These are phyloP conservation scores for Gymnothorax reevesii DNA, from an alignment of 2,797 vertebrate genomes.

Conservation along the genomic window DNA sequence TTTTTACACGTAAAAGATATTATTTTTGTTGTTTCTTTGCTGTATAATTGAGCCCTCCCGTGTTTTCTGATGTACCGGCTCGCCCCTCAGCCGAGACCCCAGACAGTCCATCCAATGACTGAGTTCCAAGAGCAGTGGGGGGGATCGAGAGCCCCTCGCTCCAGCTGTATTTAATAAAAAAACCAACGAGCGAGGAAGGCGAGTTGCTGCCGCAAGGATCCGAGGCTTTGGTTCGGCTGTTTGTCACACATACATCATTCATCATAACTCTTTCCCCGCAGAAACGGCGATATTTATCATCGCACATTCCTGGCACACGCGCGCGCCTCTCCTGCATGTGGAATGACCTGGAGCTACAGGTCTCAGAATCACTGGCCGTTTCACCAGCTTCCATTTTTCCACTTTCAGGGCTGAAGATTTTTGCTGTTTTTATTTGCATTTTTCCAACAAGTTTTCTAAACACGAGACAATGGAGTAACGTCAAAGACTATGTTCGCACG, in stretches of 20 bases:
- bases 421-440: background rate
- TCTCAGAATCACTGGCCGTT: background rate
- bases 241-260: background rate
- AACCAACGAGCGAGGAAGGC: slow-evolving; percentile 34
- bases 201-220: slow-evolving; percentile 44
- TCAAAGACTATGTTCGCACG: background rate
- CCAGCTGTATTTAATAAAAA: slow-evolving; percentile 59
- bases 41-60: slow-evolving; percentile 57
- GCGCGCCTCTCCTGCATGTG: no score
- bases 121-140: slow-evolving; percentile 64
- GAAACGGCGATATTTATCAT: slow-evolving; percentile 8
- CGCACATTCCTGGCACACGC: no score
- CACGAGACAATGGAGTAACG: background rate
- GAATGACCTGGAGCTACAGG: background rate
- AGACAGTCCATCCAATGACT: slow-evolving; percentile 72
- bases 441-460: background rate
- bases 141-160: slow-evolving; percentile 50
- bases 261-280: slow-evolving; percentile 24
- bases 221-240: slow-evolving; percentile 4
- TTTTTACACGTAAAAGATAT: slow-evolving; percentile 48
- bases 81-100: slow-evolving; percentile 64
- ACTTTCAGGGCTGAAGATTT: background rate
- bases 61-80: slow-evolving; percentile 57
- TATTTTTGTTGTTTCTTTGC: slow-evolving; percentile 54
- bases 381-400: background rate